These are phyloP conservation scores for Rhingia campestris DNA, from an alignment of 2,888 invertebrate genomes.

Conservation along the genomic window DNA sequence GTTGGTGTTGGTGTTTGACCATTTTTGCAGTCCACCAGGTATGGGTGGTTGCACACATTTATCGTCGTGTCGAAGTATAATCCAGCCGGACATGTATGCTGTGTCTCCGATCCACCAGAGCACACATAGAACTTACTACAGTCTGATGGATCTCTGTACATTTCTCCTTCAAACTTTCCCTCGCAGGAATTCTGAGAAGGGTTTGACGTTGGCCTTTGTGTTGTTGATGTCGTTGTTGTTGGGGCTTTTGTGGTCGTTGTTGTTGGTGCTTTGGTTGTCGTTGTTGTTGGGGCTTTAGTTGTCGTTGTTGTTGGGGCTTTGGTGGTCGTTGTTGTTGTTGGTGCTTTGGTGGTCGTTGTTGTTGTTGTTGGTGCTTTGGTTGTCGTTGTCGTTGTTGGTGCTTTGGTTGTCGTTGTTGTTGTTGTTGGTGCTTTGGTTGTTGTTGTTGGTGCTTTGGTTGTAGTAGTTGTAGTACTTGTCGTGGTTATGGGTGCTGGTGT, in stretches of 20 bases:
- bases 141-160: conserved; percentile 8
- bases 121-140: conserved; percentile 18
- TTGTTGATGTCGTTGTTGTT: not conserved
- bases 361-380: not conserved
- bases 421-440: not conserved
- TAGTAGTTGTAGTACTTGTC: not conserved
- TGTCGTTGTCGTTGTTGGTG: not conserved
- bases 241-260: not conserved
- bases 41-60: not conserved
- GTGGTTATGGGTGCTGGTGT: not conserved
- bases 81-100: not conserved
- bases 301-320: not conserved
- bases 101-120: not conserved
- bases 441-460: not conserved
- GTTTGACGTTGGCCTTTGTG: too few relatives aligned
- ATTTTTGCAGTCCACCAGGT: not conserved
- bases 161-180: not conserved
- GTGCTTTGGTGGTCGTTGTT: not conserved
- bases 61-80: not conserved
- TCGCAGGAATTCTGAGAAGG: not conserved
- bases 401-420: not conserved
- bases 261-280: not conserved
- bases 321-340: not conserved
- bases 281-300: not conserved
- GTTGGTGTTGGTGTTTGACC: not conserved